Evolutionary conservation across 2,888 invertebrate species (phyloP).

Genomic region (Girardia tigrina): DNA sequence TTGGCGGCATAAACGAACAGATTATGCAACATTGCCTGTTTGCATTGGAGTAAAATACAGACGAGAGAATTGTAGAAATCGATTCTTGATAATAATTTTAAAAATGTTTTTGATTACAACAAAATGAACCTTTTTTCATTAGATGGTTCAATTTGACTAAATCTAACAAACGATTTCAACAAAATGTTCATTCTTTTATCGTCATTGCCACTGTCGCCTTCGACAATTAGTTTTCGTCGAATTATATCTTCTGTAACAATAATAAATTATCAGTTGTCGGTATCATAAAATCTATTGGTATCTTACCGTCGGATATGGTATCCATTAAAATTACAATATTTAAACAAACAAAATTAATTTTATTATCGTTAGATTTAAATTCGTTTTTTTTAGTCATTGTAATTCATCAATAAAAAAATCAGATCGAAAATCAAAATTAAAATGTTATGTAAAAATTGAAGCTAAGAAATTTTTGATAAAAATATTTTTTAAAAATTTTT

Average conservation of each 20-base stretch:
- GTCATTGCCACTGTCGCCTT: constrained; percentile 24
- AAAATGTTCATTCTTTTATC: neutral
- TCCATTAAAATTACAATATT: too few species aligned
- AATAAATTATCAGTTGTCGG: neutral
- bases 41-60: neutral
- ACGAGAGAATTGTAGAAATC: neutral
- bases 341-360: too few species aligned
- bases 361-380: too few species aligned
- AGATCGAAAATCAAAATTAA: too few species aligned
- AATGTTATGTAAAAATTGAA: too few species aligned
- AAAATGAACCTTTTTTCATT: neutral
- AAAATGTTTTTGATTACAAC: neutral
- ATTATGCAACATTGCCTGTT: neutral
- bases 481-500: too few species aligned
- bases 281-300: neutral
- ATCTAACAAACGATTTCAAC: constrained; percentile 9
- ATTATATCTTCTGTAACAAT: constrained; percentile 18
- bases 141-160: neutral
- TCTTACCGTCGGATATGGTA: neutral
- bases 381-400: too few species aligned
- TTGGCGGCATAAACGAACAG: constrained; percentile 1
- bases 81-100: neutral
- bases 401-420: too few species aligned
- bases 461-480: too few species aligned
- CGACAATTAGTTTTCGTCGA: neutral